Percentiles rank a stretch among this genome's conserved stretches.
These are phyloP conservation scores for Drosophila leonis DNA, from an alignment of 2,888 invertebrate species.

Conservation along the genomic window DNA sequence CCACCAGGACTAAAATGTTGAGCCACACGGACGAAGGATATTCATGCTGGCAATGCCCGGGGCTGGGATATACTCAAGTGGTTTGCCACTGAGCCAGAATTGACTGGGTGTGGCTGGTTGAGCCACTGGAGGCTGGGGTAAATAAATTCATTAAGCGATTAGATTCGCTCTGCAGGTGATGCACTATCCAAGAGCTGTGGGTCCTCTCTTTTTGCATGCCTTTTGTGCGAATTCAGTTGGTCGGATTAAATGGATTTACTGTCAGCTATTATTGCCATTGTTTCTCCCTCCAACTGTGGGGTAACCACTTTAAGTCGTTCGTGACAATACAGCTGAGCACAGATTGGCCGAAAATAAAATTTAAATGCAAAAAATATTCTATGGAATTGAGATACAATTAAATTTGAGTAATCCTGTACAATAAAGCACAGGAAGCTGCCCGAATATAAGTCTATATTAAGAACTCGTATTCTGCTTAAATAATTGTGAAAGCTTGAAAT, in stretches of 20 bases:
- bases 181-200: slow-evolving; percentile 27
- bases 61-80: slow-evolving; percentile 58
- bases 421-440: background rate
- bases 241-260: slow-evolving; percentile 65
- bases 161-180: slow-evolving; percentile 45
- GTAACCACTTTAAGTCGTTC: slow-evolving; percentile 17
- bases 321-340: slow-evolving; percentile 17
- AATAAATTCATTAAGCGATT: slow-evolving; percentile 80
- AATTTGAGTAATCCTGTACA: background rate
- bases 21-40: slow-evolving; percentile 34
- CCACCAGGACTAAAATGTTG: slow-evolving; percentile 28
- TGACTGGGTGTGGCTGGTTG: slow-evolving; percentile 17
- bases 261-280: slow-evolving; percentile 42
- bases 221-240: slow-evolving; percentile 54
- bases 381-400: background rate
- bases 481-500: too few relatives aligned
- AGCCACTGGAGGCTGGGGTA: slow-evolving; percentile 28
- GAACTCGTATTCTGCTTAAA: background rate
- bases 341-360: slow-evolving; percentile 6
- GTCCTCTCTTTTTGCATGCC: slow-evolving; percentile 7
- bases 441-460: background rate
- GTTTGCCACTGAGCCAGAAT: slow-evolving; percentile 50
- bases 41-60: slow-evolving; percentile 18
- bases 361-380: slow-evolving; percentile 1
- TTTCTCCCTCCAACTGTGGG: slow-evolving; percentile 8